These are phyloP conservation scores for Uropetala carovei DNA, from an alignment of 2,888 invertebrate species.

Conservation along the genomic window DNA sequence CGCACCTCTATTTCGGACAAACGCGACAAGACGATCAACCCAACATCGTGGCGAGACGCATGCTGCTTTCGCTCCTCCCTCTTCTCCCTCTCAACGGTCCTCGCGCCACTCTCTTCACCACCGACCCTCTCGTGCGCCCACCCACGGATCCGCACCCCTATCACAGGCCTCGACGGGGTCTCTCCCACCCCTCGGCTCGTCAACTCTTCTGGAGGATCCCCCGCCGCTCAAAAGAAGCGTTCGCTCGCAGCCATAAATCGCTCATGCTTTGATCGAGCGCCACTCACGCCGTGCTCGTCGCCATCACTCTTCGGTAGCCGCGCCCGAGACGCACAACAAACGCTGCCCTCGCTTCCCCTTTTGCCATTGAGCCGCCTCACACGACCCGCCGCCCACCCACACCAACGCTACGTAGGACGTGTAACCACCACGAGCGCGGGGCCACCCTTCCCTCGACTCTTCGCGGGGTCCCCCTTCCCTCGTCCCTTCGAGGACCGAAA, in stretches of 20 bases:
- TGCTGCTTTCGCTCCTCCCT: neutral
- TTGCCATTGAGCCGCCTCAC: neutral
- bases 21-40: neutral
- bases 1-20: neutral
- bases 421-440: neutral
- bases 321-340: neutral
- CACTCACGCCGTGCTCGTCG: neutral
- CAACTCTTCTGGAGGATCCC: no score
- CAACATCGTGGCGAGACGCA: neutral
- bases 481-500: no score
- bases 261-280: slow-evolving; percentile 15
- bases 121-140: no score
- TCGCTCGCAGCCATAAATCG: neutral
- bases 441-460: no score
- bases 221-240: neutral
- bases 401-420: neutral
- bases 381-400: neutral
- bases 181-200: no score
- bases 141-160: no score
- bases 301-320: neutral
- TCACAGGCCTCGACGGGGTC: no score
- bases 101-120: no score
- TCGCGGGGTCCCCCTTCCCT: no score
- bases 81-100: neutral
- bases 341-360: neutral